phyloP scores from a whole-genome alignment of 1,140 invertebrate genomes.

The Oedothorax gibbosus region DNA sequence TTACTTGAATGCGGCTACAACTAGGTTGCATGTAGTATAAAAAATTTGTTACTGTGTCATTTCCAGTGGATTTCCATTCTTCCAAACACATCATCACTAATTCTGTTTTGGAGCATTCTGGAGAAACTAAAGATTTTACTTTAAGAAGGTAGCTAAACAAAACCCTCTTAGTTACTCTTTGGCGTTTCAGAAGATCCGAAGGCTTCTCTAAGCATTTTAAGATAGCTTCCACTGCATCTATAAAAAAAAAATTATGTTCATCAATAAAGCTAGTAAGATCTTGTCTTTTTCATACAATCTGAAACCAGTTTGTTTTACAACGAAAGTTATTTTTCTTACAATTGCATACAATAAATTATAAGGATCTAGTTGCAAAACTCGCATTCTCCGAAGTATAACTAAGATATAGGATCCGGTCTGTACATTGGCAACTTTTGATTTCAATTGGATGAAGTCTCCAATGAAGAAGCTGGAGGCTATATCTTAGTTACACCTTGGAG shows the following conservation, averaged over 20 bases:
- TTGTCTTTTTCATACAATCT: not conserved
- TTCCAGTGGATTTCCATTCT: constrained; percentile 30
- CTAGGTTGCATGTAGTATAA: not conserved
- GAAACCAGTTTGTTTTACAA: not conserved
- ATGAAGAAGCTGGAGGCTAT: too few relatives aligned
- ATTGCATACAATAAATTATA: not conserved
- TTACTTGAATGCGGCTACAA: not conserved
- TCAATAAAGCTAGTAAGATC: not conserved
- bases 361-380: not conserved
- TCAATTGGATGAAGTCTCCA: too few relatives aligned
- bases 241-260: not conserved
- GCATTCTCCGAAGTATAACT: not conserved
- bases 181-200: constrained; percentile 17
- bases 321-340: not conserved
- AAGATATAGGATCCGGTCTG: not conserved
- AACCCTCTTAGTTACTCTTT: constrained; percentile 34
- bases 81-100: constrained; percentile 20
- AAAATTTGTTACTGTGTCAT: constrained; percentile 4
- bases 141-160: constrained; percentile 27
- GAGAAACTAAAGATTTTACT: not conserved
- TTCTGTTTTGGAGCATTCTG: not conserved
- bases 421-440: not conserved
- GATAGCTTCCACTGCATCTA: constrained; percentile 30
- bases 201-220: constrained; percentile 22
- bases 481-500: too few relatives aligned